Evolutionary conservation across 1,140 invertebrate species (phyloP).

Genomic region (Leptestheria dahalacensis): DNA sequence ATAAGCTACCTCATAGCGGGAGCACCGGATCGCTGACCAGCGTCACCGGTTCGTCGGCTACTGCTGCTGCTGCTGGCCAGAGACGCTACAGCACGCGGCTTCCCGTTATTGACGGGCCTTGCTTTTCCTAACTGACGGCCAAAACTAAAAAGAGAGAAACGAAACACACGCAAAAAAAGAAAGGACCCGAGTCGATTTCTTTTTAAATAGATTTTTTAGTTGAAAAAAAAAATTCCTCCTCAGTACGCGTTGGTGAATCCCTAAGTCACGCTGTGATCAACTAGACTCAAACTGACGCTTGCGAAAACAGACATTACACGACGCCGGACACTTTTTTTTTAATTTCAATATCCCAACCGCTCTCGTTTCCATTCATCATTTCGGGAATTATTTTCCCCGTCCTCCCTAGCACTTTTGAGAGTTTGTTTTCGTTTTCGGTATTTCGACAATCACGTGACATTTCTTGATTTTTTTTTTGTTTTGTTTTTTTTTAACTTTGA

Average conservation of each 20-base stretch:
- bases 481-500: neutral
- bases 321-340: no score
- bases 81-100: conserved; percentile 6
- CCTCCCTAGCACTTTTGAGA: no score
- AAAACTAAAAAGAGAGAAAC: conserved; percentile 1
- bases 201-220: no score
- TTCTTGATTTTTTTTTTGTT: neutral
- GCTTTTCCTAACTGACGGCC: conserved; percentile 4
- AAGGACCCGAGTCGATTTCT: no score
- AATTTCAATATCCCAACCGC: neutral
- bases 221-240: no score
- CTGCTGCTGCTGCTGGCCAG: conserved; percentile 7
- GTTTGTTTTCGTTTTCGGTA: no score
- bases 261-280: neutral
- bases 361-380: neutral
- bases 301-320: no score
- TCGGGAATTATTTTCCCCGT: no score
- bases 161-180: no score
- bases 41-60: neutral
- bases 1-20: conserved; percentile 12
- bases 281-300: neutral
- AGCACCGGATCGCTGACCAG: conserved; percentile 2
- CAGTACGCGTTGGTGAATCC: neutral
- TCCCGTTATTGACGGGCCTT: conserved; percentile 6
- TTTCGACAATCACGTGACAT: no score